Percentiles rank a stretch among this genome's conserved stretches.
Evolutionary conservation across 2,888 invertebrate genomes (phyloP).

Genomic region (Paralinhomoeus sp.): DNA sequence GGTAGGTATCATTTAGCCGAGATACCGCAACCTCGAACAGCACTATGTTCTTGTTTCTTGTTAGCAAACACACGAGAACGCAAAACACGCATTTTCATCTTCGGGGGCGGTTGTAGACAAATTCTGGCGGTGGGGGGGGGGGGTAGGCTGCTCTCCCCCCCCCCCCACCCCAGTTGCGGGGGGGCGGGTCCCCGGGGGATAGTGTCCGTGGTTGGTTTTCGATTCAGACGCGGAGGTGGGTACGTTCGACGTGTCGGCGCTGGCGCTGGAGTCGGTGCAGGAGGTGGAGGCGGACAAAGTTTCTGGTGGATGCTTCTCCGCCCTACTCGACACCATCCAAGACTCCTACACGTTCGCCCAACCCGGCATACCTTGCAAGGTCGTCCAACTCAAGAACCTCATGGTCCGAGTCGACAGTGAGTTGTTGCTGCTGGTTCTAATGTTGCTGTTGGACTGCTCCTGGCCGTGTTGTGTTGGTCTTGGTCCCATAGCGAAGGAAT

Average conservation of each 20-base stretch:
- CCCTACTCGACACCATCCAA: conserved; percentile 84
- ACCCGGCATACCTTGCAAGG: conserved; percentile 92
- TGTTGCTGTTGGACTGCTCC: background rate
- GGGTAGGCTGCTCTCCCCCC: too few relatives aligned
- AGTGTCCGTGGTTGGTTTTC: too few relatives aligned
- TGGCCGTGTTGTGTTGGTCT: background rate
- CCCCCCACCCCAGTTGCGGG: too few relatives aligned
- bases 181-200: too few relatives aligned
- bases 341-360: conserved; percentile 99
- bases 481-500: background rate
- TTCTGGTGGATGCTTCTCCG: conserved; percentile 77
- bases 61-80: too few relatives aligned
- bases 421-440: conserved; percentile 9
- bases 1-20: too few relatives aligned
- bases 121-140: too few relatives aligned
- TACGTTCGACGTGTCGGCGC: conserved; percentile 53
- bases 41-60: too few relatives aligned
- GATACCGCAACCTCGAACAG: too few relatives aligned
- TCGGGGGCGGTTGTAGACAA: too few relatives aligned
- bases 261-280: conserved; percentile 52
- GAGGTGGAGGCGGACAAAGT: conserved; percentile 91
- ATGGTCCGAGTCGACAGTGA: conserved; percentile 77
- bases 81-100: too few relatives aligned
- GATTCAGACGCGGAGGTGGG: conserved; percentile 61
- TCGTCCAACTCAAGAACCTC: conserved; percentile 77